These are phyloP conservation scores for Pimpla rufipes DNA, from an alignment of 2,888 invertebrate species.

Conservation along the genomic window DNA sequence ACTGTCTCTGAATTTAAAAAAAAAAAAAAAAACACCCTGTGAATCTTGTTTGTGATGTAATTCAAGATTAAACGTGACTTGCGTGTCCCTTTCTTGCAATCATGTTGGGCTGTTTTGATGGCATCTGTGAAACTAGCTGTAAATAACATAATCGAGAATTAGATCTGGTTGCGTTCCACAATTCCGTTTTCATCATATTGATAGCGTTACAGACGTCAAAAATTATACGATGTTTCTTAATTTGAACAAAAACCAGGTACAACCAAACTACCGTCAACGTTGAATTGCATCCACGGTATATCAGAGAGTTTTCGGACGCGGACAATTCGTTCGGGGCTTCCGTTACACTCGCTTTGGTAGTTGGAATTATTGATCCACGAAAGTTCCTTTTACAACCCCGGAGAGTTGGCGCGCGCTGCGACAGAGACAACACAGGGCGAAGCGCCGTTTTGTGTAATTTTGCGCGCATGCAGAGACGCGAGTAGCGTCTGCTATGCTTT, in stretches of 20 bases:
- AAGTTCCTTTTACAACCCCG: neutral
- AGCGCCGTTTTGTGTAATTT: no score
- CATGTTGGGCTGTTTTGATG: no score
- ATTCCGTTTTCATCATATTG: neutral
- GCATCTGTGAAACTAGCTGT: neutral
- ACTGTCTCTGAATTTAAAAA: no score
- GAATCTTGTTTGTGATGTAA: no score
- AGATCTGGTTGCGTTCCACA: neutral
- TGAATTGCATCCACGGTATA: neutral
- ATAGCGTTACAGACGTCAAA: neutral
- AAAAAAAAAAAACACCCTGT: no score
- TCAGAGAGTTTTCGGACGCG: neutral
- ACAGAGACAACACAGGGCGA: neutral
- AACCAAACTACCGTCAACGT: neutral
- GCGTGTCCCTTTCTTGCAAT: no score
- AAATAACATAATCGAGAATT: neutral
- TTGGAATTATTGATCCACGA: neutral
- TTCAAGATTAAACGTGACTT: no score
- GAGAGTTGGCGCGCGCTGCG: neutral
- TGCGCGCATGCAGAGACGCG: no score
- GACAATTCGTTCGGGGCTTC: neutral
- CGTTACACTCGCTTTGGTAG: neutral
- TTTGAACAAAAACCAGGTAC: neutral
- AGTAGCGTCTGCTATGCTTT: no score
- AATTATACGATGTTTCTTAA: neutral